Evolutionary conservation across 1,140 invertebrate genomes (phyloP), one percentile per base, ranked within the genome.

Genomic region (Zaprionus nigranus): DNA sequence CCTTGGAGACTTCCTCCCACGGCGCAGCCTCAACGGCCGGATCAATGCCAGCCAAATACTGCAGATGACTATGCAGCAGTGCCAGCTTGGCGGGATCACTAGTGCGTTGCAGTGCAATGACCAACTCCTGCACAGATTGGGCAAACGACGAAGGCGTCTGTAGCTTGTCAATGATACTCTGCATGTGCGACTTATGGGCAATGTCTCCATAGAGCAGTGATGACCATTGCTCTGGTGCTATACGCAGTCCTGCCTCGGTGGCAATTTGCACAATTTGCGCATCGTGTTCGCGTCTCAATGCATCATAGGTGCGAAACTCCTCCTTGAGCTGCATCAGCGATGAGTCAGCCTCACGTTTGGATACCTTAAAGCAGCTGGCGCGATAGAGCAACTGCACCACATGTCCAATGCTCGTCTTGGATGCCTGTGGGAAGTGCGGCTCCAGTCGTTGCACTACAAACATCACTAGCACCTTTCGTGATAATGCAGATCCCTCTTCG

Each of bases 291-390:
- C 98, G 94, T 60, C 99, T 94, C 17, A 99, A 92, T 4, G 97
- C 95, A 73, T 99, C 98, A 91, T 99, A 99, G 2, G 97, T 97
- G 15, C 98, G 95, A 91, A 99, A 99, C 90, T 99, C 98, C 90
- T 99, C 98, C 93, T 99, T 99, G 5, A 99, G 92, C 93, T 99
- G 98, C 99, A 99, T 99, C 38, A 99, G 93, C 3, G 98, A 99
- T 0, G 98, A 99, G 93, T 99, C 98, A 13, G 98, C 98, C 91
- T 99, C 98, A 24, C 99, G 94, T 94, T 99, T 99, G 9, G 98
- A 98, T 51, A 99, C 98, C 94, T 99, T 99, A 92, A 99, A 99
- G 94, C 99, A 99, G 63, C 98, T 99, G 49, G 99, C 99, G 81
- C 99, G 95, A 91, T 99, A 99, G 0, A 99, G 94, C 15, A 99